These are phyloP conservation scores for Atta texana DNA, from an alignment of 1,140 invertebrate species.

Conservation along the genomic window DNA sequence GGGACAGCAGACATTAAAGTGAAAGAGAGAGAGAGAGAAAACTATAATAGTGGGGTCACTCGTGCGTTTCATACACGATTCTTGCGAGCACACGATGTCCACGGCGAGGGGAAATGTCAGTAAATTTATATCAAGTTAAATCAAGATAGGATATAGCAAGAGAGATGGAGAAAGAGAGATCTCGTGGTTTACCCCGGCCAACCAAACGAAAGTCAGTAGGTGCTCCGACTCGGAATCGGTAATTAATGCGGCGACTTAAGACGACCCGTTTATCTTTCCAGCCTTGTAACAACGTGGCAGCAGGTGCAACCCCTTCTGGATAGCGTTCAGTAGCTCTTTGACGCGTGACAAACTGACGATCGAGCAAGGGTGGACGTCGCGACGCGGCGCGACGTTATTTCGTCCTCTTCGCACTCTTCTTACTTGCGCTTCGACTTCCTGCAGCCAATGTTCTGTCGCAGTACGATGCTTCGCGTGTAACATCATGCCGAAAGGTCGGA, in stretches of 20 bases:
- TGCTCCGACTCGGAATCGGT: slow-evolving; percentile 61
- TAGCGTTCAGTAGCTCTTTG: slow-evolving; percentile 54
- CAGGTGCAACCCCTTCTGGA: slow-evolving; percentile 78
- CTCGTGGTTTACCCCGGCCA: slow-evolving; percentile 30
- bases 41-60: slow-evolving; percentile 2
- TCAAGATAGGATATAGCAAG: slow-evolving; percentile 44
- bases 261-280: slow-evolving; percentile 75
- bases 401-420: slow-evolving; percentile 25
- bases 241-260: slow-evolving; percentile 75
- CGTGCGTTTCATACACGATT: slow-evolving; percentile 40
- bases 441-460: neutral
- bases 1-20: neutral
- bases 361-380: slow-evolving; percentile 80
- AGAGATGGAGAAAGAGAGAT: slow-evolving; percentile 25
- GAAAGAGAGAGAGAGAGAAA: slow-evolving; percentile 9
- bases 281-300: slow-evolving; percentile 68
- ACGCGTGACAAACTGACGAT: slow-evolving; percentile 81
- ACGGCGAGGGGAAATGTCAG: slow-evolving; percentile 27
- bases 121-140: slow-evolving; percentile 66
- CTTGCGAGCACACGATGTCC: slow-evolving; percentile 37
- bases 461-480: neutral
- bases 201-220: slow-evolving; percentile 19
- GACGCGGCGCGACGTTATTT: slow-evolving; percentile 24
- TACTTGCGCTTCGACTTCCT: slow-evolving; percentile 13
- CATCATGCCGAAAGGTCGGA: neutral